These are phyloP conservation scores for Drosophila ambigua DNA, from an alignment of 1,140 invertebrate species.

Conservation along the genomic window DNA sequence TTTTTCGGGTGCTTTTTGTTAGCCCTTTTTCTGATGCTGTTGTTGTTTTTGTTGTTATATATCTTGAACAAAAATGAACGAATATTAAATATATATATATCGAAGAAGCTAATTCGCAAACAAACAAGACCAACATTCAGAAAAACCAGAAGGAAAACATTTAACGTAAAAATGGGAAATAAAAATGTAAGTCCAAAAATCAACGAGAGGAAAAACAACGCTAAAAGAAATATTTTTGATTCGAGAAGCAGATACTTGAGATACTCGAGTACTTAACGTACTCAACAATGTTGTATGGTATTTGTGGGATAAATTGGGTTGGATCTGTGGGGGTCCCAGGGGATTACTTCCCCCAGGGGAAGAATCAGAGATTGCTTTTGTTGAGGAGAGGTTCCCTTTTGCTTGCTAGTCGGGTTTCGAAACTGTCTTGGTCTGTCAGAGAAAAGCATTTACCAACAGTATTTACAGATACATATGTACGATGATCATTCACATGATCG, in stretches of 20 bases:
- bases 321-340: too few relatives aligned
- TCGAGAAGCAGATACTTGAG: conserved; percentile 49
- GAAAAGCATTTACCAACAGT: too few relatives aligned
- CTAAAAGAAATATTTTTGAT: conserved; percentile 43
- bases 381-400: too few relatives aligned
- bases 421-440: too few relatives aligned
- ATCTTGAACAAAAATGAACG: conserved; percentile 62
- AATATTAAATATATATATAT: conserved; percentile 56
- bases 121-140: conserved; percentile 70
- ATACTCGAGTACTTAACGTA: conserved; percentile 29
- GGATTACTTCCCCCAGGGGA: too few relatives aligned
- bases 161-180: conserved; percentile 36
- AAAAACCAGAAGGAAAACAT: conserved; percentile 53
- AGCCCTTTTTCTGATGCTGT: conserved; percentile 55
- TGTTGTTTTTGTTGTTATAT: conserved; percentile 83
- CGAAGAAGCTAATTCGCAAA: conserved; percentile 70
- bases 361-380: too few relatives aligned
- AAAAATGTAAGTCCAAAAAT: conserved; percentile 24
- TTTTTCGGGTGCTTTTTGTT: conserved; percentile 59
- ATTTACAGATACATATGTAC: too few relatives aligned
- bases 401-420: too few relatives aligned
- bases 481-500: too few relatives aligned
- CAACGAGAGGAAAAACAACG: conserved; percentile 37
- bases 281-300: background rate
- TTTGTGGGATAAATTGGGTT: conserved; percentile 6